A percentile compares a stretch with the other conserved stretches of the same genome.
Conservation (phyloP, 2,888 invertebrate genomes). For the Scaptomyza polygonia region DNA sequence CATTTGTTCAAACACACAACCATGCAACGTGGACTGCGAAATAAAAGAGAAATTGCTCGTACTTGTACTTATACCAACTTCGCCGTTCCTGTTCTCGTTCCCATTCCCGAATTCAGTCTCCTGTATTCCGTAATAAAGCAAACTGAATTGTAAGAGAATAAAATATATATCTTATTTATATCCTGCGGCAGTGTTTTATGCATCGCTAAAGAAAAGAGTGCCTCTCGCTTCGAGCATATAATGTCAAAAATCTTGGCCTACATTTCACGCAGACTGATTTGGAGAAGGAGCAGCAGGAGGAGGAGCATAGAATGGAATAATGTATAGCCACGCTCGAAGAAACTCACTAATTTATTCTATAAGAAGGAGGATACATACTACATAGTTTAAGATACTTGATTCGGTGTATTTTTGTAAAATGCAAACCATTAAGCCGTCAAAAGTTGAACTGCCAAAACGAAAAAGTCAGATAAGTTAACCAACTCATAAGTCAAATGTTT, state of each 20-base stretch:
- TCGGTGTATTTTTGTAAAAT: not conserved
- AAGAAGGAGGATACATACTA: not conserved
- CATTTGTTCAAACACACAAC: conserved; percentile 67
- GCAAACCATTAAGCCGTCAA: conserved; percentile 32
- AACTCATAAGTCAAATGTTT: conserved; percentile 75
- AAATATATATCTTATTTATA: conserved; percentile 74
- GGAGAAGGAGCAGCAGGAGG: conserved; percentile 24
- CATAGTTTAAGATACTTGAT: not conserved
- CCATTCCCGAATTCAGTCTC: not conserved
- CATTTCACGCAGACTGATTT: conserved; percentile 50
- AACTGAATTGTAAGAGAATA: conserved; percentile 62
- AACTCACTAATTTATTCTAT: not conserved
- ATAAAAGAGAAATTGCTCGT: conserved; percentile 34
- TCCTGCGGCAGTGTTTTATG: conserved; percentile 75
- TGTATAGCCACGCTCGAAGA: not conserved
- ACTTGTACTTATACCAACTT: conserved; percentile 5
- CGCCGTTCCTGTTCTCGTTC: too few species aligned
- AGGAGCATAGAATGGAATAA: conserved; percentile 8
- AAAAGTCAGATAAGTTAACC: conserved; percentile 54
- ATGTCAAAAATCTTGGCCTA: conserved; percentile 73
- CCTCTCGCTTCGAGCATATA: conserved; percentile 52
- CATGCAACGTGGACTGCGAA: conserved; percentile 29
- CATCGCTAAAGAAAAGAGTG: conserved; percentile 43
- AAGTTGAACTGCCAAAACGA: conserved; percentile 46
- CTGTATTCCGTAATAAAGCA: conserved; percentile 34